Base-by-base conservation (phyloP, 2,113 vertebrate genomes). In the Empidonax traillii region DNA sequence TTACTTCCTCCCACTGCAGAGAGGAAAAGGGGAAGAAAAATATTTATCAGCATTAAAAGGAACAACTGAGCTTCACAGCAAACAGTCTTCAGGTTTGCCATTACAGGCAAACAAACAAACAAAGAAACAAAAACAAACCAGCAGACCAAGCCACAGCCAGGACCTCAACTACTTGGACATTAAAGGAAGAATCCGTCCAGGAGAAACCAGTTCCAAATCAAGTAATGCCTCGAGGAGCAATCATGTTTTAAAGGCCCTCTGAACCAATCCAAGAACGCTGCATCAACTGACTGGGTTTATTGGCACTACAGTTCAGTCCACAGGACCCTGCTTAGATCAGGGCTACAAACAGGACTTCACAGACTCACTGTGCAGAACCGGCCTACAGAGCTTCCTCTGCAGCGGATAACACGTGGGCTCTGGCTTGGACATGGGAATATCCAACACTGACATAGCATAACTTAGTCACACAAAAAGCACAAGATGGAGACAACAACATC, bases 1-100 rank as follows among this genome's bases (percentile, higher is more conserved):
- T 99, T 85, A 99, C 99, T 96, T 99, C 99, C 96, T 99, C 99
- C 99, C 99, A 99, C 99, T 99, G 97, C 37, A 46, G 95, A 93
- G 56, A 92, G 43, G 43, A 52, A 93, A 95, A 96, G 23, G 18
- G 53, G 47, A 27, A 77, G 30, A 90, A 87, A 87, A 86, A 90
- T 2, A 35, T 14, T 5, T 27, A 58, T 94, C 67, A 91, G 17
- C 11, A 9, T 67, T 37, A 33, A 92, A 94, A 86, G 41, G 49
- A 68, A 84, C 65, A 90, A n/a, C 24, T 78, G 58, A 67, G 24
- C 9, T 59, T 33, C 52, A 65, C 8, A 43, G 37, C 19, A 80
- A 83, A 87, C 12, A 35, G 61, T 2, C 28, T 10, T n/a, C 3
- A 11, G 31, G 82, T 72, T 65, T 89, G 51, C 43, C 27, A 37